Evolutionary conservation across 2,113 vertebrate genomes (phyloP).

Genomic region (Silurus asotus): DNA sequence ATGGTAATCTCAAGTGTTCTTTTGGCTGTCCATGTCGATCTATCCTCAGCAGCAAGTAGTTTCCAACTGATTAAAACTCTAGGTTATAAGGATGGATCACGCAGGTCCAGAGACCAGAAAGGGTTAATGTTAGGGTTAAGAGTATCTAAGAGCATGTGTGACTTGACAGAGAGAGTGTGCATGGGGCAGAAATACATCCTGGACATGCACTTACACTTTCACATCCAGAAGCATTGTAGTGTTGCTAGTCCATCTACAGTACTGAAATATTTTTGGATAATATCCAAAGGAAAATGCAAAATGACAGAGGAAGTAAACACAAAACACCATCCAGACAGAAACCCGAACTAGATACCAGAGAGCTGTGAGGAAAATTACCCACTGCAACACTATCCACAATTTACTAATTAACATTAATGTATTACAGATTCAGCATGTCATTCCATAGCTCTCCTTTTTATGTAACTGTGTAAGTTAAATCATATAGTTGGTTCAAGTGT

Average conservation of each 20-base stretch:
- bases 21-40: no score
- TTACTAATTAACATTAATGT: background rate
- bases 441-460: no score
- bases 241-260: background rate
- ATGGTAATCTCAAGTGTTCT: no score
- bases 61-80: no score
- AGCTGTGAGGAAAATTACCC: background rate
- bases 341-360: background rate
- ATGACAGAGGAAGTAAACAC: background rate
- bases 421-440: background rate
- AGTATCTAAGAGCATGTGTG: no score
- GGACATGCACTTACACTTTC: background rate
- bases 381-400: background rate
- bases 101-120: no score
- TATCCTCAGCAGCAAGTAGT: no score
- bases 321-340: background rate
- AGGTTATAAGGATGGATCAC: no score
- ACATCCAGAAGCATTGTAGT: background rate
- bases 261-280: background rate
- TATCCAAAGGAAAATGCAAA: background rate
- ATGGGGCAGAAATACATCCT: background rate
- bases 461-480: no score
- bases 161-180: no score
- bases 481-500: no score
- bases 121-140: no score